Base-by-base conservation (phyloP, 92 coral and sea anemone genomes). In the Bergia puertoricense region DNA sequence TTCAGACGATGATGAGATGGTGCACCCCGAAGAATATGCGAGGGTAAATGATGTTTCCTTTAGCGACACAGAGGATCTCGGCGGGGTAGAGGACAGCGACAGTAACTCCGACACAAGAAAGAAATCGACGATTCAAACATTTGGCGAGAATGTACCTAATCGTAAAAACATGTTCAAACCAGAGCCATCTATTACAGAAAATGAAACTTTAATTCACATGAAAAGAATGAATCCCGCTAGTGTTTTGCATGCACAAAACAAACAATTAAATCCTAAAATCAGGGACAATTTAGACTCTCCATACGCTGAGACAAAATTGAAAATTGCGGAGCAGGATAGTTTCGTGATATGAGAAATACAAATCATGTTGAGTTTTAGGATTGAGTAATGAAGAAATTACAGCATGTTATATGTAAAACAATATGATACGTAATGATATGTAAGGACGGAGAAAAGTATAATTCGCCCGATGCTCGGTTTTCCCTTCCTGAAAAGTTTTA, bases 11-110 rank as follows among this genome's bases (percentile, higher is more conserved):
- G 48, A 41, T 15, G 8, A n/a, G 9, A 43, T 39, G 1, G 68
- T 40, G 74, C 51, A 43, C 18, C 73, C 50, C 30, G 74, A 59
- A 42, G 85, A 59, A 22, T 62, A 81, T 62, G 39, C 16, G 5
- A 81, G 72, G 40, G 18, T 4, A 16, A 40, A 81, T 39, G 74
- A 81, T 36, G 65, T 48, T 51, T 84, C 87, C n/a, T 46, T 68
- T 16, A 84, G 77, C 67, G 77, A 84, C 36, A 84, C 78, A 50
- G 78, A 84, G 15, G 16, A 67, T n/a, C 42, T 23, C 0, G 67
- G 23, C 5, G 37, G 62, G 0, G 67, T 36, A 45, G 45, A 69
- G 37, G 37, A 68, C n/a, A 30, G 22, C 37, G 78, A 15, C 7
- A 18, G 43, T 20, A 51, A 14, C 77, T n/a, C 20, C 2, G 7